phyloP scores from a whole-genome alignment of 2,888 invertebrate species.

The Thera obeliscata region DNA sequence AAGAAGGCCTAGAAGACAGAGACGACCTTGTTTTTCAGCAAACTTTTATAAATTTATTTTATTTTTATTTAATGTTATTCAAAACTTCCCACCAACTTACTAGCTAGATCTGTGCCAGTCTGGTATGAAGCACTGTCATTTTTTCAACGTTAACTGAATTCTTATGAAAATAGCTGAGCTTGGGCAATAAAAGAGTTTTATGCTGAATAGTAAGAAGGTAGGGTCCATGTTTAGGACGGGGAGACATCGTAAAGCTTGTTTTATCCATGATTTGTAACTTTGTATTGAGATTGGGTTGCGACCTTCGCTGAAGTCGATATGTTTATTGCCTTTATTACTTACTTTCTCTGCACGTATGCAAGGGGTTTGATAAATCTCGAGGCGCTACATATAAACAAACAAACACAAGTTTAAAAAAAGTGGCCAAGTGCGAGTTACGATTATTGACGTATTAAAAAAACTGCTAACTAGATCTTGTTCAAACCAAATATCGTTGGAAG shows the following conservation, averaged over 20 bases:
- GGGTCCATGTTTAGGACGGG: conserved; percentile 47
- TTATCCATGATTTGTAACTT: conserved; percentile 45
- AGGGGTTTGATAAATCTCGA: not conserved
- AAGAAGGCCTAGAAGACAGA: too few relatives aligned
- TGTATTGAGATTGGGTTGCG: conserved; percentile 45
- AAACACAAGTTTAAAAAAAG: too few relatives aligned
- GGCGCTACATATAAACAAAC: too few relatives aligned
- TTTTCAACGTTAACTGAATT: conserved; percentile 39
- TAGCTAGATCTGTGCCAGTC: not conserved
- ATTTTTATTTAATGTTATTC: not conserved
- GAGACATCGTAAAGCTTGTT: conserved; percentile 56
- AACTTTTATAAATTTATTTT: too few relatives aligned
- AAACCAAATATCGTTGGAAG: too few relatives aligned
- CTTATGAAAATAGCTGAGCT: conserved; percentile 45
- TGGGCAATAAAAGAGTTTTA: conserved; percentile 54
- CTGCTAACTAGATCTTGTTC: too few relatives aligned
- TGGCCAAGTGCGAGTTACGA: too few relatives aligned
- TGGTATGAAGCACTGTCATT: not conserved
- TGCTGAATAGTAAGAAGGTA: conserved; percentile 58
- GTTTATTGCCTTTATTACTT: conserved; percentile 41
- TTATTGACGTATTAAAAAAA: too few relatives aligned
- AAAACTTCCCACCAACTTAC: not conserved
- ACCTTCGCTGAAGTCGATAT: conserved; percentile 43
- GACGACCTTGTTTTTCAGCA: too few relatives aligned
- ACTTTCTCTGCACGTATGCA: conserved; percentile 21